A percentile compares a stretch with the other conserved stretches of the same genome.
Evolutionary conservation across 2,797 vertebrate genomes (phyloP).

Genomic region (Potorous gilbertii): DNA sequence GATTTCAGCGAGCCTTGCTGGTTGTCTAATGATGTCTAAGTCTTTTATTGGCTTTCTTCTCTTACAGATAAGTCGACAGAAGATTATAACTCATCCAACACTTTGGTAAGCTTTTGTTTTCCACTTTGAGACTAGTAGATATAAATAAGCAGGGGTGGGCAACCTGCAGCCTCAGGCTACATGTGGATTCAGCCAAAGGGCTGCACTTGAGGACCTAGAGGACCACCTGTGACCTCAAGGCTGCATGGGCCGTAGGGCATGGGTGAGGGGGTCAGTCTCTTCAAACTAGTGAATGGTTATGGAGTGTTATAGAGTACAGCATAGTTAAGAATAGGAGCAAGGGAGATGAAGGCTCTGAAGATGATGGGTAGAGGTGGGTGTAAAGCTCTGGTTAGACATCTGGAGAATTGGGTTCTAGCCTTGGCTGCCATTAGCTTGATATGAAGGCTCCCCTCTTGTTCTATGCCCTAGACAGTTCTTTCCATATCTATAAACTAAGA

Average conservation of each 20-base stretch:
- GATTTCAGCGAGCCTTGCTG: not conserved
- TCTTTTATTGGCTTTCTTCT: slow-evolving; percentile 55
- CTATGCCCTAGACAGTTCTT: not conserved
- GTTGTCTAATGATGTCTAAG: slow-evolving; percentile 48
- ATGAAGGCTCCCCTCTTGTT: not conserved
- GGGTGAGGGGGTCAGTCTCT: not conserved
- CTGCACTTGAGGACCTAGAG: no score
- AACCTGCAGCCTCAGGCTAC: no score
- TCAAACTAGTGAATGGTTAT: not conserved
- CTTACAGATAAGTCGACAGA: slow-evolving; percentile 92
- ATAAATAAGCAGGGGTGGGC: not conserved
- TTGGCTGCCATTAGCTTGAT: not conserved
- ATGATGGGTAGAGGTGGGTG: not conserved
- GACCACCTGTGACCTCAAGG: no score
- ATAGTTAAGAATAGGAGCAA: not conserved
- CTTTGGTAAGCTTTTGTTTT: slow-evolving; percentile 87
- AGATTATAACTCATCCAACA: slow-evolving; percentile 91
- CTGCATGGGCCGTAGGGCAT: not conserved
- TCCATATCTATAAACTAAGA: not conserved
- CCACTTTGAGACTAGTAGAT: not conserved
- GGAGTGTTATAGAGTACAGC: not conserved
- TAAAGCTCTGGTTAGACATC: not conserved
- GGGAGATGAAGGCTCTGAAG: not conserved
- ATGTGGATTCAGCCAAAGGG: no score
- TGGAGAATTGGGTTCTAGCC: not conserved